phyloP scores from a whole-genome alignment of 1,140 invertebrate species.

The Bradysia coprophila region DNA sequence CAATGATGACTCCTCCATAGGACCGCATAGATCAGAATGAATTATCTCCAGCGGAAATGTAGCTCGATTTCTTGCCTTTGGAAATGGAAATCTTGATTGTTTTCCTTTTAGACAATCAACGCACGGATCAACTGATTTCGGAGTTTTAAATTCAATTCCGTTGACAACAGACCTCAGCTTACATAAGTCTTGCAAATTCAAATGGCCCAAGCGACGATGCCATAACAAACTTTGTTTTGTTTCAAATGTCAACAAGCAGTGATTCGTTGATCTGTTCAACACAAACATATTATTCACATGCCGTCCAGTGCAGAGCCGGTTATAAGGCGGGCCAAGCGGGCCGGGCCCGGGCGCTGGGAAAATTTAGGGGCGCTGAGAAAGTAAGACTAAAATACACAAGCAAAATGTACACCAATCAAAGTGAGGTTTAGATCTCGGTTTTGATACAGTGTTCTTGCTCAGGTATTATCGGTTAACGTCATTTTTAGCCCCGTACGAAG shows the following conservation, averaged over 20 bases:
- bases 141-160: no score
- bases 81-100: slow-evolving; percentile 5
- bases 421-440: no score
- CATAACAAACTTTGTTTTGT: slow-evolving; percentile 6
- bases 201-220: slow-evolving; percentile 10
- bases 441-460: no score
- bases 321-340: no score
- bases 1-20: slow-evolving; percentile 12
- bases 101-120: neutral
- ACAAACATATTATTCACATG: slow-evolving; percentile 14
- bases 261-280: slow-evolving; percentile 8
- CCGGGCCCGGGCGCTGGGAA: no score
- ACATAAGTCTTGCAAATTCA: slow-evolving; percentile 8
- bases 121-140: neutral
- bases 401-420: no score
- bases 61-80: slow-evolving; percentile 6
- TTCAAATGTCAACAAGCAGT: slow-evolving; percentile 9
- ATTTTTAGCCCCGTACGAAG: no score
- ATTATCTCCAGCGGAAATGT: slow-evolving; percentile 15
- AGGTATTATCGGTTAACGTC: no score
- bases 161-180: neutral
- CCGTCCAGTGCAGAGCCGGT: no score
- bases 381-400: no score
- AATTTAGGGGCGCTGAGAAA: no score
- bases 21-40: slow-evolving; percentile 23